Conservation (phyloP, 2,113 vertebrate genomes). For the Chlamydotis undulata region DNA sequence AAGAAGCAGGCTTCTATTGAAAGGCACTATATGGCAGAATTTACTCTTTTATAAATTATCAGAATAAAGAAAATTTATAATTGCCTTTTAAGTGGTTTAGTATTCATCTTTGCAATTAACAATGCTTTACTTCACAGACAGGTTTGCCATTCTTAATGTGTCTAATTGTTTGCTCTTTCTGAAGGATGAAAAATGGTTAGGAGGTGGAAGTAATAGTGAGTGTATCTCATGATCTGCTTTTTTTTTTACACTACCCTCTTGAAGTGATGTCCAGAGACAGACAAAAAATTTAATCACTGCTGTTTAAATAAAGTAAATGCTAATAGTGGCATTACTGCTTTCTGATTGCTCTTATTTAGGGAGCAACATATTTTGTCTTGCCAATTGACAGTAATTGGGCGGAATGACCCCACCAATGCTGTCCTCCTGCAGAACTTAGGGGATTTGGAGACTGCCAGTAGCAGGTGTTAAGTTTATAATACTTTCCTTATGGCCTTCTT, state of each 20-base stretch:
- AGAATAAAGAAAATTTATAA: neutral
- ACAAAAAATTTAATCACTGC: neutral
- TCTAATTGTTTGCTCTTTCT: neutral
- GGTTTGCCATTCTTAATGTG: neutral
- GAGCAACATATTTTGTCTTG: conserved; percentile 4
- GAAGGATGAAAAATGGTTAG: neutral
- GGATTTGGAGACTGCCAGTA: conserved; percentile 46
- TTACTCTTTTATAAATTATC: neutral
- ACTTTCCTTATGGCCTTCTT: conserved; percentile 30
- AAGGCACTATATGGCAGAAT: neutral
- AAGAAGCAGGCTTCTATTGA: neutral
- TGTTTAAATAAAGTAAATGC: neutral
- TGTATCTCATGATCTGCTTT: neutral
- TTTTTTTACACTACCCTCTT: neutral
- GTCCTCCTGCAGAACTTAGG: conserved; percentile 37
- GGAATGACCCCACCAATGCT: neutral
- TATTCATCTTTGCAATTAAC: neutral
- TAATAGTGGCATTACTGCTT: neutral
- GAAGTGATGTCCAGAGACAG: neutral
- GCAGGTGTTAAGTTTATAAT: conserved; percentile 68
- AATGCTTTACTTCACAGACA: neutral
- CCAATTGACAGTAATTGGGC: neutral
- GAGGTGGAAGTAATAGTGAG: neutral
- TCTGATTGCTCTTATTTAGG: neutral
- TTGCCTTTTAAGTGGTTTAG: neutral